Percentiles rank a stretch among this genome's conserved stretches.
phyloP scores from a whole-genome alignment of 2,888 invertebrate genomes.

The Rhopalosiphum nymphaeae region DNA sequence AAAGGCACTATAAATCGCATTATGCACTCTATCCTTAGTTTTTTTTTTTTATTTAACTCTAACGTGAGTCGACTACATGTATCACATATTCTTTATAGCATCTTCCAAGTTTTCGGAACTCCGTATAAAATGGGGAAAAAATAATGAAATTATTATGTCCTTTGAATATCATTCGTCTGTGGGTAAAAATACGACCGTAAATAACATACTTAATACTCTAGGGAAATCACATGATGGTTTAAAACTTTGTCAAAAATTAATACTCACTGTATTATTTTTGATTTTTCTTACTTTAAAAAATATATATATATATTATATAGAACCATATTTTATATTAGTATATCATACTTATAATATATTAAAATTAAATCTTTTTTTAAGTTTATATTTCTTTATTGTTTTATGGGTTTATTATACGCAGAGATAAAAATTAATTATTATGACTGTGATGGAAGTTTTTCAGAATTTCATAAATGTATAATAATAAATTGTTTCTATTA shows the following conservation, averaged over 20 bases:
- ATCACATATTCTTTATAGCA: slow-evolving; percentile 32
- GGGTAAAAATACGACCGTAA: slow-evolving; percentile 51
- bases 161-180: slow-evolving; percentile 61
- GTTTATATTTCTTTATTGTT: neutral
- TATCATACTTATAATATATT: neutral
- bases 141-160: slow-evolving; percentile 63
- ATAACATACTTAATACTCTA: slow-evolving; percentile 42
- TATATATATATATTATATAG: neutral
- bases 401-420: neutral
- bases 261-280: slow-evolving; percentile 40
- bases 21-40: slow-evolving; percentile 50
- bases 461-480: neutral
- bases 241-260: slow-evolving; percentile 58
- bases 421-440: neutral
- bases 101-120: slow-evolving; percentile 42
- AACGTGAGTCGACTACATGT: slow-evolving; percentile 49
- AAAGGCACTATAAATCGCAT: slow-evolving; percentile 50
- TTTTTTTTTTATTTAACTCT: slow-evolving; percentile 39
- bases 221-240: slow-evolving; percentile 64
- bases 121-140: slow-evolving; percentile 17
- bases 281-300: neutral
- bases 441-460: neutral
- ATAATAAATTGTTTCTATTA: no score
- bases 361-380: neutral
- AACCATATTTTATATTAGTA: neutral